phyloP scores from a whole-genome alignment of 2,888 invertebrate species.

The Pachycephus smyrnensis region DNA sequence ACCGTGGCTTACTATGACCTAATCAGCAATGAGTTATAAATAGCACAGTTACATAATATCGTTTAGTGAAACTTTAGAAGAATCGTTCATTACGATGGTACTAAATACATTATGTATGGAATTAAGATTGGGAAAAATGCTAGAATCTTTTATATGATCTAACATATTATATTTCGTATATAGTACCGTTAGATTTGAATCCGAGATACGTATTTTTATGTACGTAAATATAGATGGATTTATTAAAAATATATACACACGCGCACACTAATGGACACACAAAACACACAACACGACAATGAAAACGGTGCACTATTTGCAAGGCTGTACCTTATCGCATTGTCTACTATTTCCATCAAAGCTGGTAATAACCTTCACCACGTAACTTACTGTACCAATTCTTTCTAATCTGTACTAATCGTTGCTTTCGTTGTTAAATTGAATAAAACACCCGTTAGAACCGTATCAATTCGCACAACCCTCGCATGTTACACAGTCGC shows the following conservation, averaged over 20 bases:
- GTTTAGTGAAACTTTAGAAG: neutral
- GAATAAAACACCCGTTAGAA: slow-evolving; percentile 35
- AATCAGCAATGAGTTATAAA: neutral
- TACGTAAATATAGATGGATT: neutral
- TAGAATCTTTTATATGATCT: too few species aligned
- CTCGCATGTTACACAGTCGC: slow-evolving; percentile 25
- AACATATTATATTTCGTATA: too few species aligned
- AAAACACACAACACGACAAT: neutral
- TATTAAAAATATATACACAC: neutral
- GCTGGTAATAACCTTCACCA: slow-evolving; percentile 34
- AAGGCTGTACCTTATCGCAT: neutral
- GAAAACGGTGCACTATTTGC: neutral
- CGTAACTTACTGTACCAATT: slow-evolving; percentile 17
- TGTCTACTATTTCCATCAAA: slow-evolving; percentile 5
- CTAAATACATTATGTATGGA: neutral
- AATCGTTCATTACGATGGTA: neutral
- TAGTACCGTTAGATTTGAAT: too few species aligned
- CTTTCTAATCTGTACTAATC: neutral
- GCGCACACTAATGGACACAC: neutral
- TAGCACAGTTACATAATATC: neutral
- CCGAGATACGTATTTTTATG: too few species aligned
- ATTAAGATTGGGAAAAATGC: too few species aligned
- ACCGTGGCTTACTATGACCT: neutral
- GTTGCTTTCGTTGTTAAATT: slow-evolving; percentile 33
- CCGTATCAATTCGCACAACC: slow-evolving; percentile 36